These are phyloP conservation scores for Drosophila nebulosa DNA, from an alignment of 1,140 invertebrate genomes.

Conservation along the genomic window DNA sequence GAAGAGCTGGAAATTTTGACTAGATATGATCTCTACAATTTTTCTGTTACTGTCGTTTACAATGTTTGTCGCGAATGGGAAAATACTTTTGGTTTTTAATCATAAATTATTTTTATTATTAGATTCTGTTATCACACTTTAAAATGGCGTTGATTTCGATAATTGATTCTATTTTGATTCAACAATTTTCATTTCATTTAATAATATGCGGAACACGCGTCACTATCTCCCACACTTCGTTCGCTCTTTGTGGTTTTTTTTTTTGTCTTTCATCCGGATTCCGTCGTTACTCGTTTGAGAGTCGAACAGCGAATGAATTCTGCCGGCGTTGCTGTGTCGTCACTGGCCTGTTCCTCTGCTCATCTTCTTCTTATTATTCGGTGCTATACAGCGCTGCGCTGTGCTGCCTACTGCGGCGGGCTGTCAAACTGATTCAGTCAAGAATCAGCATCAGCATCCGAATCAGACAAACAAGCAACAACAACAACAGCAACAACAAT, in stretches of 20 bases:
- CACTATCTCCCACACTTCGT: slow-evolving; percentile 27
- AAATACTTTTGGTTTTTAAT: slow-evolving; percentile 7
- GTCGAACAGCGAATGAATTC: slow-evolving; percentile 79
- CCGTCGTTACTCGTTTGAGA: slow-evolving; percentile 79
- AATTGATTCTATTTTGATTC: slow-evolving; percentile 25
- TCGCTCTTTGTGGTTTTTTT: slow-evolving; percentile 18
- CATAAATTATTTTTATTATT: slow-evolving; percentile 1
- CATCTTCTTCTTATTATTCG: slow-evolving; percentile 38
- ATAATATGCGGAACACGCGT: slow-evolving; percentile 38
- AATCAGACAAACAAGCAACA: slow-evolving; percentile 36
- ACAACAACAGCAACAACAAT: slow-evolving; percentile 16
- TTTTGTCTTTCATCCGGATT: slow-evolving; percentile 65
- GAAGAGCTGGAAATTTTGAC: slow-evolving; percentile 36
- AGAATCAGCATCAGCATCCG: slow-evolving; percentile 42
- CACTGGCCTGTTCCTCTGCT: slow-evolving; percentile 48
- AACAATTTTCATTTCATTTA: not conserved
- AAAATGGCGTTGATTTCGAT: slow-evolving; percentile 27
- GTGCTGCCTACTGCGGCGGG: slow-evolving; percentile 7
- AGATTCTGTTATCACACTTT: slow-evolving; percentile 35
- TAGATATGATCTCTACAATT: slow-evolving; percentile 37
- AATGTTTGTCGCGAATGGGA: not conserved
- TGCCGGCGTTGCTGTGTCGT: slow-evolving; percentile 67
- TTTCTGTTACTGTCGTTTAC: not conserved
- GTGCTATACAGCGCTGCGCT: slow-evolving; percentile 34
- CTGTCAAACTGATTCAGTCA: slow-evolving; percentile 71